Evolutionary conservation across 2,888 invertebrate genomes (phyloP).

Genomic region (Colostygia pectinataria): DNA sequence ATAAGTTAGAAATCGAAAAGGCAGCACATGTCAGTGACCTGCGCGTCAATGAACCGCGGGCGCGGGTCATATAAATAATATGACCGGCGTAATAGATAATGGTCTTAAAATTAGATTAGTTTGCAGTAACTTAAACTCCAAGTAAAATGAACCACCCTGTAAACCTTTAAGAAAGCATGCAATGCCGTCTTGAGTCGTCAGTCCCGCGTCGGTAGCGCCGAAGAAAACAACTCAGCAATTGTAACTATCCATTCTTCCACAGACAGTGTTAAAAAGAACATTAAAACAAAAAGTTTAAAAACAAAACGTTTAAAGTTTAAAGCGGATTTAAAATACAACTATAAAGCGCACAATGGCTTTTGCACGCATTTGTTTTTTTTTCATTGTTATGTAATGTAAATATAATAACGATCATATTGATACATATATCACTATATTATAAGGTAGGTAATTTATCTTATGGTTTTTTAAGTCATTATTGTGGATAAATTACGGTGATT

Average conservation of each 20-base stretch:
- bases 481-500: too few relatives aligned
- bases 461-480: not conserved
- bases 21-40: too few relatives aligned
- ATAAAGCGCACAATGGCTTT: constrained; percentile 22
- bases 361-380: constrained; percentile 16
- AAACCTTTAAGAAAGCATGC: constrained; percentile 6
- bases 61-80: too few relatives aligned
- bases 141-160: constrained; percentile 7
- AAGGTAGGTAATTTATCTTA: not conserved
- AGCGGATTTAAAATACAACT: constrained; percentile 22
- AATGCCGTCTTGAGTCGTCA: not conserved
- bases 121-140: not conserved
- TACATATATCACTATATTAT: too few relatives aligned
- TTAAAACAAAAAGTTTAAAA: constrained; percentile 22
- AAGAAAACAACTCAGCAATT: constrained; percentile 17
- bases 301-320: constrained; percentile 13
- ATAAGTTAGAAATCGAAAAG: too few relatives aligned
- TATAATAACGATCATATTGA: too few relatives aligned
- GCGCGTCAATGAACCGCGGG: too few relatives aligned
- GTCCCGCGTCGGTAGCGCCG: constrained; percentile 17
- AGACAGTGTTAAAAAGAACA: constrained; percentile 33
- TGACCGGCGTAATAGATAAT: too few relatives aligned
- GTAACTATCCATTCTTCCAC: constrained; percentile 22
- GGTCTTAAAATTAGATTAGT: too few relatives aligned
- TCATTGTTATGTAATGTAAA: constrained; percentile 1